Percentiles rank a stretch among this genome's conserved stretches.
Evolutionary conservation across 1,140 invertebrate genomes (phyloP).

Genomic region (Polyergus mexicanus): DNA sequence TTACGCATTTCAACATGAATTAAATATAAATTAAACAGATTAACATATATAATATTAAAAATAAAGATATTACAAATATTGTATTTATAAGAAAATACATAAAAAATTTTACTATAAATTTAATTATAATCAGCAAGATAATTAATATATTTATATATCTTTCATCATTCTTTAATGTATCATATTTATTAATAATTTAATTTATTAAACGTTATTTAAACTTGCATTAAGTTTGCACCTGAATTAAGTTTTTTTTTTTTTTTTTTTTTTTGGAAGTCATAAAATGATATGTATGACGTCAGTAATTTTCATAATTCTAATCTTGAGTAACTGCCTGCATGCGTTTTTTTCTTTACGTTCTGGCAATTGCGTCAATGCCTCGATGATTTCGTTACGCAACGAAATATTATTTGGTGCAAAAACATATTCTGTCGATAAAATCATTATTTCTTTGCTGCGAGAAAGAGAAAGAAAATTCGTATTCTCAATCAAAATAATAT

Average conservation of each 20-base stretch:
- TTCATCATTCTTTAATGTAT: neutral
- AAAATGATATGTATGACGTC: neutral
- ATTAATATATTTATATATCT: neutral
- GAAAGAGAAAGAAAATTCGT: neutral
- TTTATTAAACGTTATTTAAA: neutral
- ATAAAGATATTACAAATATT: neutral
- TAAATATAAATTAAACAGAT: neutral
- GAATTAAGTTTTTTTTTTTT: neutral
- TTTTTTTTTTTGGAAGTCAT: neutral
- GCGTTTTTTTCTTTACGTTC: constrained; percentile 4
- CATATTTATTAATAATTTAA: constrained; percentile 4
- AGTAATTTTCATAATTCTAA: constrained; percentile 22
- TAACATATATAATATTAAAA: neutral
- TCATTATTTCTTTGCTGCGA: neutral
- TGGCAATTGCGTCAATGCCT: constrained; percentile 39
- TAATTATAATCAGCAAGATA: no score
- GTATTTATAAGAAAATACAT: neutral
- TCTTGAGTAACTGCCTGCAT: neutral
- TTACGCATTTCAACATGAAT: neutral
- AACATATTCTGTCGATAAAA: constrained; percentile 5
- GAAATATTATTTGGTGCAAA: constrained; percentile 31
- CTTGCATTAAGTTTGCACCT: no score
- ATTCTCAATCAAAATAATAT: neutral
- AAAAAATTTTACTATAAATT: neutral
- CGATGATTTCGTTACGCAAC: constrained; percentile 16